Percentiles rank a stretch among this genome's conserved stretches.
phyloP scores from a whole-genome alignment of 2,888 invertebrate genomes.

The Ferrisia virgata region DNA sequence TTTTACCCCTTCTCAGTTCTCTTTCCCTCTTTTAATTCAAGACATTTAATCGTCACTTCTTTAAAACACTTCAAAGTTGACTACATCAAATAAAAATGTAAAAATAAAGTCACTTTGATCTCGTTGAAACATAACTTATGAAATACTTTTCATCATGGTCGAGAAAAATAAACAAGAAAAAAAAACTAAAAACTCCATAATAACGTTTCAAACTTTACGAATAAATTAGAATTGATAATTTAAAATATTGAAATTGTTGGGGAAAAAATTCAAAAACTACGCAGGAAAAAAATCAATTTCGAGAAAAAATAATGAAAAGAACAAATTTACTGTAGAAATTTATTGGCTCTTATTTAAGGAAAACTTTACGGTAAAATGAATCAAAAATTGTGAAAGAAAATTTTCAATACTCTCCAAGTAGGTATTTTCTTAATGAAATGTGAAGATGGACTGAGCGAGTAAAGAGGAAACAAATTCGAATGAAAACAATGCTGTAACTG shows the following conservation, averaged over 20 bases:
- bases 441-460: too few relatives aligned
- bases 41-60: neutral
- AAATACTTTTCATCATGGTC: neutral
- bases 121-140: neutral
- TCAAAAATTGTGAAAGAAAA: too few relatives aligned
- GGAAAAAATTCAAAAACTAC: neutral
- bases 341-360: neutral
- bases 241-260: neutral
- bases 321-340: neutral
- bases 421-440: too few relatives aligned
- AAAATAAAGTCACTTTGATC: neutral
- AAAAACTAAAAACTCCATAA: neutral
- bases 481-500: too few relatives aligned
- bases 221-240: neutral
- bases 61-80: neutral
- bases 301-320: neutral
- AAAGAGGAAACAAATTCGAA: too few relatives aligned
- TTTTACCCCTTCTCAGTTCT: neutral
- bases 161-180: neutral
- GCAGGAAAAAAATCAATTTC: neutral
- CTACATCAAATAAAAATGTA: neutral
- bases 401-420: too few relatives aligned
- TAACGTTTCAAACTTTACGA: neutral
- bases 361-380: too few relatives aligned
- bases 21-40: neutral